Percentiles rank a stretch among this genome's conserved stretches.
These are phyloP conservation scores for Plemyria rubiginata DNA, from an alignment of 2,888 invertebrate species.

Conservation along the genomic window DNA sequence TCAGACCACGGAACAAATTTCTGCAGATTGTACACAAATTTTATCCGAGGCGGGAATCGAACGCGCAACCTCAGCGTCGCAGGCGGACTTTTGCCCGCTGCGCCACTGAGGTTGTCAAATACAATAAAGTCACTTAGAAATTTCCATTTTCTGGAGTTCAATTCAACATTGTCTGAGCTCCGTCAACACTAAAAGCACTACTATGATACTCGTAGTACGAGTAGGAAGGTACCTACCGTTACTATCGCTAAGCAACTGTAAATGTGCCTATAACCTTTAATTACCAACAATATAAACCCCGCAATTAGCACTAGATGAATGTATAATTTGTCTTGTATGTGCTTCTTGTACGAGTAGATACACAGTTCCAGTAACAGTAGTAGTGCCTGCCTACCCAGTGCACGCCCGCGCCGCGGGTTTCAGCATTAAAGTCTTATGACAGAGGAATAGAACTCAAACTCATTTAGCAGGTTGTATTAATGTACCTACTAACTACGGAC, in stretches of 20 bases:
- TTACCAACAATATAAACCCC: conserved; percentile 18
- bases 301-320: conserved; percentile 25
- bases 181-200: neutral
- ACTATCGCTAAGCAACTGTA: neutral
- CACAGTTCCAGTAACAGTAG: conserved; percentile 12
- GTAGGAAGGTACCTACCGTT: too few species aligned
- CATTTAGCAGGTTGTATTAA: neutral
- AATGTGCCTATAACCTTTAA: conserved; percentile 7
- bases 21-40: too few species aligned
- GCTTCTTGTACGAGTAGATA: conserved; percentile 33
- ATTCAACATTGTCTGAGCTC: neutral
- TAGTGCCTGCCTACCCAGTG: too few species aligned
- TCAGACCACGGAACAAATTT: too few species aligned
- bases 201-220: too few species aligned
- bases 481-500: conserved; percentile 15
- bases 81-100: too few species aligned
- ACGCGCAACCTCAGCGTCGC: too few species aligned
- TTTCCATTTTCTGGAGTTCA: too few species aligned
- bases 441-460: conserved; percentile 16
- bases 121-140: too few species aligned
- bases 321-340: conserved; percentile 25
- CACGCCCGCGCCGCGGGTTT: too few species aligned
- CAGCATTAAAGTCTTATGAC: conserved; percentile 7
- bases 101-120: too few species aligned
- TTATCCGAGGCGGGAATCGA: too few species aligned